Evolutionary conservation across 1,140 invertebrate species (phyloP).

Genomic region (Nephila pilipes): DNA sequence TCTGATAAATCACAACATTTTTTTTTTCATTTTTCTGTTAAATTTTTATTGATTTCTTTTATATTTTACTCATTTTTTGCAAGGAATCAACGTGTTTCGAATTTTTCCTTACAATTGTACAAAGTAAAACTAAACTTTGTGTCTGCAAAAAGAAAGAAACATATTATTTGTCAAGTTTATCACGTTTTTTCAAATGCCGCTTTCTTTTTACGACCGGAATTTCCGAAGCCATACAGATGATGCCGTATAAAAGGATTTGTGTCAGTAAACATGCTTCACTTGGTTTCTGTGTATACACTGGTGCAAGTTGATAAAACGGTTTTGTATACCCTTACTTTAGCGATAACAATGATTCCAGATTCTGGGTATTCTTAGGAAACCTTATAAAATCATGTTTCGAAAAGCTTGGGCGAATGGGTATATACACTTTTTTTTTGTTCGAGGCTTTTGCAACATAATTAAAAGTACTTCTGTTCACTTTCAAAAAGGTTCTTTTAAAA

Average conservation of each 20-base stretch:
- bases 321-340: background rate
- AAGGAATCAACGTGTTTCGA: background rate
- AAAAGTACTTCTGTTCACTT: too few species aligned
- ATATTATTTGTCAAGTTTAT: constrained; percentile 70
- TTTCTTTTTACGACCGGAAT: constrained; percentile 25
- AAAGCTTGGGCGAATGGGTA: background rate
- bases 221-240: constrained; percentile 55
- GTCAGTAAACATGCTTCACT: constrained; percentile 52
- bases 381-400: background rate
- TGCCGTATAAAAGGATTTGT: constrained; percentile 63
- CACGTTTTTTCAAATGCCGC: constrained; percentile 38
- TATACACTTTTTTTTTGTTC: background rate
- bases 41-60: background rate
- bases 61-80: background rate
- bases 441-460: too few species aligned
- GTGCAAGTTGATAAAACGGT: constrained; percentile 17
- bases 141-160: background rate
- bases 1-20: background rate
- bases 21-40: background rate
- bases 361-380: background rate
- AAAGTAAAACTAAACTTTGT: background rate
- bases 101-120: background rate
- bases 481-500: too few species aligned
- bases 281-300: constrained; percentile 40
- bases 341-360: constrained; percentile 35